phyloP scores from a whole-genome alignment of 2,113 vertebrate genomes.

The Zeus faber region DNA sequence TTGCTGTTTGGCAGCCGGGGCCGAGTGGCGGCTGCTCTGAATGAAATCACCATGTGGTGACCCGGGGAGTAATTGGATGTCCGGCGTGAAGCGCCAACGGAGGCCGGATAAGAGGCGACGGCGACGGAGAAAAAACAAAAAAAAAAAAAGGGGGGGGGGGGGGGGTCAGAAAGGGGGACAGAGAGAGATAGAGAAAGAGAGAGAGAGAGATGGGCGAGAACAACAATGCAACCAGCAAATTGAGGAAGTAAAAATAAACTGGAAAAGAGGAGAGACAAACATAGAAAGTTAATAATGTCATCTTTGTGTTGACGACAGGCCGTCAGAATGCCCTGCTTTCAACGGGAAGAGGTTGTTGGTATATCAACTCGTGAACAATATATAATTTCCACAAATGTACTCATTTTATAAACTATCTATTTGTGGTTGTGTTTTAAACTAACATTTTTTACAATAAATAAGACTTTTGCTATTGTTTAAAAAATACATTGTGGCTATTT shows the following conservation, averaged over 20 bases:
- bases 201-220: constrained; percentile 30
- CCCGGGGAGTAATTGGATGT: constrained; percentile 74
- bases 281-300: constrained; percentile 19
- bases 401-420: too few species aligned
- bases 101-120: not conserved
- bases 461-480: too few species aligned
- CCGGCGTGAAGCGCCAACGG: constrained; percentile 41
- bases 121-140: not conserved
- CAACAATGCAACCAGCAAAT: not conserved
- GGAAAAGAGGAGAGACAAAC: not conserved
- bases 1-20: too few species aligned
- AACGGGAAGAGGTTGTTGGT: too few species aligned
- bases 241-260: not conserved
- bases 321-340: too few species aligned
- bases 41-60: constrained; percentile 69
- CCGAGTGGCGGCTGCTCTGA: constrained; percentile 61
- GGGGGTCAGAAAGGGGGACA: constrained; percentile 33
- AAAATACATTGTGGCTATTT: too few species aligned
- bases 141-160: too few species aligned
- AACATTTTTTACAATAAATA: too few species aligned
- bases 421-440: too few species aligned
- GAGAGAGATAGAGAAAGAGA: constrained; percentile 15
- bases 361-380: too few species aligned
- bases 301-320: too few species aligned
- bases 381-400: too few species aligned